Evolutionary conservation across 2,888 invertebrate genomes (phyloP), one percentile per base, ranked within the genome.

Genomic region (Amiota mariae): DNA sequence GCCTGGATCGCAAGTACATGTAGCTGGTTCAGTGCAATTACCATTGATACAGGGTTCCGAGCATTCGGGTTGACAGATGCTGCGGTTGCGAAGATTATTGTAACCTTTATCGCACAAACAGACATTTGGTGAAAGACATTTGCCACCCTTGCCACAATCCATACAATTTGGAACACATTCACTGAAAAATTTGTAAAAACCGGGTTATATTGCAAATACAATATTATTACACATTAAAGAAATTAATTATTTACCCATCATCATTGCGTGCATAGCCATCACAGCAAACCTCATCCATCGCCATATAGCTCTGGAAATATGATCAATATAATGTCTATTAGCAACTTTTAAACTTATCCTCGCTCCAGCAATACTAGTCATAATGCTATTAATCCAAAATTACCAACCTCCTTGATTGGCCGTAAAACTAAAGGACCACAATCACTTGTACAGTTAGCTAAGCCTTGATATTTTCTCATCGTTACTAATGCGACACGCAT

Each of bases 101-200:
- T 82, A 89, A 61, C 89, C 89, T 11, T 67, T 75, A 0, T 73
- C 77, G 57, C 89, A 89, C 1, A 78, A 73, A 10, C 89, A 89
- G 2, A 87, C 74, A 18, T 86, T 82, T 0, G 88, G 89, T 8
- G 79, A 73, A 0, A 88, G 68, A 64, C 89, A 90, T 13, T 76
- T 84, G n/a, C 89, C 88, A 0, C 66, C 72, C 10, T 76, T 75
- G 0, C 85, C 86, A 48, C 89, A 89, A 70, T 87, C 82, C 0
- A 66, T 78, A 72, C 91, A 91, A 49, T 79, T 77, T 2, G 90
- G 88, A 13, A 79, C 73, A 72, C 90, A 91, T 64, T 79, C 79
- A 0, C 82, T 86, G 63, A 56, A 79, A 74, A 12, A 57, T 4
- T 36, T 6, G 6, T n/a, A 36, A 6, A 36, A 15, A 13, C 20